Evolutionary conservation across 64 coral and sea anemone genomes (phyloP), one percentile per base, ranked within the genome.

Genomic region (Actinia tenebrosa): DNA sequence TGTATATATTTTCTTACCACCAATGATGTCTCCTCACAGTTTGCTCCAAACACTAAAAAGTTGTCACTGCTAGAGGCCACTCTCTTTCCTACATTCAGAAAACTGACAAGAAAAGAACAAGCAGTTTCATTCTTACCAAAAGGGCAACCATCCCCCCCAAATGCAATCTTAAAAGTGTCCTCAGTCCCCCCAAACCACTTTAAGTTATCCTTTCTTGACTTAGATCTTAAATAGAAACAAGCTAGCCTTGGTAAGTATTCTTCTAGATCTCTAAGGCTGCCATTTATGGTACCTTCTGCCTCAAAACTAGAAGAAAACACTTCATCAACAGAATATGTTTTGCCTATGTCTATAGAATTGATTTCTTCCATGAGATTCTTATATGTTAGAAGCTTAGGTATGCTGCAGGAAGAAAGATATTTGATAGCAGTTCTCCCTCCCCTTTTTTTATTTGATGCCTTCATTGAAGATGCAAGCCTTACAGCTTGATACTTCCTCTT

Each of bases 151-250:
- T 89, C 91, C 27, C 87, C 87, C 55, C 91, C 91, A 64, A 93
- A 89, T n/a, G 87, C 91, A 56, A 89, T 83, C 60, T 86, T 78
- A 89, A 94, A 89, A 15, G 83, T 94, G 10, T 83, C 88, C 71
- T 94, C 88, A 53, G 88, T 89, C 60, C 90, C 60, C 5, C 85
- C 89, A 94, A 94, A 94, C 93, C 89, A 94, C 80, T 94, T 89
- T 15, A 94, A 56, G n/a, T 87, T 44, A 60, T 86, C 83, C 4
- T 83, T 89, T 30, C 22, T 20, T 37, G 43, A 30, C 46, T 81
- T 45, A 2, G 66, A 80, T 43, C 87, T 89, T 71, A 91, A 62
- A 81, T 95, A 95, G 68, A 88, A 91, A 20, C 81, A 69, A 84
- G 93, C 93, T 66, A 94, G 86, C 68, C 93, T 87, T 84, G 93